phyloP scores from a whole-genome alignment of 1,140 invertebrate genomes.

The Eriosoma lanigerum region DNA sequence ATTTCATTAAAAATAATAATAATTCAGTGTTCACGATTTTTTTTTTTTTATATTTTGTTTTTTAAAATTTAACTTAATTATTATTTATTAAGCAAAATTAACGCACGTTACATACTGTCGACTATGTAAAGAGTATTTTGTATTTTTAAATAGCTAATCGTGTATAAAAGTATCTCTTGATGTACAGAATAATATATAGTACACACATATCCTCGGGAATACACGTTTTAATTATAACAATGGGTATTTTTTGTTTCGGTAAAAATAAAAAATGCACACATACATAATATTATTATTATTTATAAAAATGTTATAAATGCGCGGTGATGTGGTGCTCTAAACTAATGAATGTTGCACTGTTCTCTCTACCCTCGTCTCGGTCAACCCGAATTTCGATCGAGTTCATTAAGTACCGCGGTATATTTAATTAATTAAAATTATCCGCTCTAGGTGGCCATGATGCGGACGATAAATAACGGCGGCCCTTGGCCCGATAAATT shows the following conservation, averaged over 20 bases:
- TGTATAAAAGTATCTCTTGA: not conserved
- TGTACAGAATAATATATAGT: not conserved
- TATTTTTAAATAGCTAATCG: not conserved
- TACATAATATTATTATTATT: not conserved
- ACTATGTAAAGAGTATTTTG: not conserved
- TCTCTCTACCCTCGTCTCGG: not conserved
- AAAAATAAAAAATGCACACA: not conserved
- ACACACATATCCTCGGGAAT: conserved; percentile 5
- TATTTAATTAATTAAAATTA: conserved; percentile 50
- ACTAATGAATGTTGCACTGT: conserved; percentile 45
- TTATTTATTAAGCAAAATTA: conserved; percentile 36
- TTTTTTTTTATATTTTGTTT: not conserved
- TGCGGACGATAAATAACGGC: conserved; percentile 18
- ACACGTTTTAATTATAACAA: conserved; percentile 47
- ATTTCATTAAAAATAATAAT: conserved; percentile 28
- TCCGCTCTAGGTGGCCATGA: conserved; percentile 42
- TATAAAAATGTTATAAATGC: not conserved
- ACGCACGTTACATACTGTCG: conserved; percentile 7
- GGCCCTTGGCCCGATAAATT: conserved; percentile 26
- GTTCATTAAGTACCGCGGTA: conserved; percentile 29
- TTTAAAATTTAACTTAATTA: not conserved
- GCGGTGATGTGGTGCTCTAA: not conserved
- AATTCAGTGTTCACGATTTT: not conserved
- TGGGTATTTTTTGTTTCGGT: not conserved
- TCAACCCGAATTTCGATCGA: conserved; percentile 25